Base-by-base conservation (phyloP, 2,888 invertebrate species). In the Saturnia japonica region DNA sequence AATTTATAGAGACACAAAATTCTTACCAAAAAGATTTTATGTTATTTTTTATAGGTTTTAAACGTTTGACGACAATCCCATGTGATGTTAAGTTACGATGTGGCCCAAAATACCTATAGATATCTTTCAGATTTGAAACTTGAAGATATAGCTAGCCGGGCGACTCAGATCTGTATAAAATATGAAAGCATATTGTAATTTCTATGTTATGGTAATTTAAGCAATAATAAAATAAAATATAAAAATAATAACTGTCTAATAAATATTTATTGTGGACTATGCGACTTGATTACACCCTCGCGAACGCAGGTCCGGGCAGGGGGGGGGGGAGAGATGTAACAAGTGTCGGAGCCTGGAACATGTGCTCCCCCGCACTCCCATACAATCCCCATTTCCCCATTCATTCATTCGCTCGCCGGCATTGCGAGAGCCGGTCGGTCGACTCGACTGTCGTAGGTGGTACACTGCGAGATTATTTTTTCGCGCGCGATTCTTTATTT, bases 301-400 rank as follows among this genome's bases (percentile, higher is more conserved):
- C 80, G 57, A 75, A 80, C 87, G 87, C 86, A 86, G 86, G 85
- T 85, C 85, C 79, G 85, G 81, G 87, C 86, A 86, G 86, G 85
- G 85, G 84, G 79, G 85, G 81, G 85, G 83, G 85, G 87, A 85
- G 88, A 87, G 91, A 89, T 80, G 93, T 93, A 93, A 93, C 93
- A 93, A 93, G 93, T 93, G 92, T 86, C 80, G 83, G 80, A 77
- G 78, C 72, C 77, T 76, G 85, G 85, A 80, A 85, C 83, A 84
- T 84, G 85, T 84, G 87, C 85, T 81, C 82, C 80, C 82, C 83
- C 82, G 85, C 62, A 64, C 85, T 78, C 84, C 80, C 78, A 77
- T 79, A 78, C 82, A 83, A 80, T 71, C 70, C 70, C 72, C 76
- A 68, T 34, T 34, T n/a, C n/a, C n/a, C 34, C 2, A 4, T 74